These are phyloP conservation scores for Scaptodrosophila lebanonensis DNA, from an alignment of 1,140 invertebrate genomes.

Conservation along the genomic window DNA sequence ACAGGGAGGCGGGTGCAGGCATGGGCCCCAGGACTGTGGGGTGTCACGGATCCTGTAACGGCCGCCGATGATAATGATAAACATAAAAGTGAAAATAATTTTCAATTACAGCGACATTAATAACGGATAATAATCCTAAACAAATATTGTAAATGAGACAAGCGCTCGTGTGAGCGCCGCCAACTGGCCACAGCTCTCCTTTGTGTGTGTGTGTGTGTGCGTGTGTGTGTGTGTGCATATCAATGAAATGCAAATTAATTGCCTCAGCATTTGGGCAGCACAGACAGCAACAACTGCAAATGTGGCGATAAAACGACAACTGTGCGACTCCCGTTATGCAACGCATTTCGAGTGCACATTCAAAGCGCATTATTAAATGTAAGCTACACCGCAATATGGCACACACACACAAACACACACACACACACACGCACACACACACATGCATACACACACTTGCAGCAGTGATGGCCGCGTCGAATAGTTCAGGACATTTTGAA, in stretches of 20 bases:
- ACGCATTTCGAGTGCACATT: constrained; percentile 35
- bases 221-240: constrained; percentile 54
- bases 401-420: constrained; percentile 3
- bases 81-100: constrained; percentile 75
- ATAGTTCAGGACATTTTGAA: too few relatives aligned
- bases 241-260: constrained; percentile 76
- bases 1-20: too few relatives aligned
- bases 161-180: constrained; percentile 1
- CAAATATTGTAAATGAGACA: constrained; percentile 47
- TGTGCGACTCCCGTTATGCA: constrained; percentile 14
- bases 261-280: constrained; percentile 46
- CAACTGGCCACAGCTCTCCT: not conserved
- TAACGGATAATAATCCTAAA: constrained; percentile 76
- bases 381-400: constrained; percentile 54
- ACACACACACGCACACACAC: constrained; percentile 11
- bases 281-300: constrained; percentile 42
- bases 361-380: constrained; percentile 48
- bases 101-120: constrained; percentile 75
- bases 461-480: constrained; percentile 25
- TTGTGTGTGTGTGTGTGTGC: constrained; percentile 9
- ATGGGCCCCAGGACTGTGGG: not conserved
- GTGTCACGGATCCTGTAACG: constrained; percentile 31
- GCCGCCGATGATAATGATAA: constrained; percentile 62
- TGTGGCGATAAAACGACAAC: constrained; percentile 42
- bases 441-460: not conserved